Conservation (phyloP, 2,888 invertebrate species). For the Melanophora roralis region DNA sequence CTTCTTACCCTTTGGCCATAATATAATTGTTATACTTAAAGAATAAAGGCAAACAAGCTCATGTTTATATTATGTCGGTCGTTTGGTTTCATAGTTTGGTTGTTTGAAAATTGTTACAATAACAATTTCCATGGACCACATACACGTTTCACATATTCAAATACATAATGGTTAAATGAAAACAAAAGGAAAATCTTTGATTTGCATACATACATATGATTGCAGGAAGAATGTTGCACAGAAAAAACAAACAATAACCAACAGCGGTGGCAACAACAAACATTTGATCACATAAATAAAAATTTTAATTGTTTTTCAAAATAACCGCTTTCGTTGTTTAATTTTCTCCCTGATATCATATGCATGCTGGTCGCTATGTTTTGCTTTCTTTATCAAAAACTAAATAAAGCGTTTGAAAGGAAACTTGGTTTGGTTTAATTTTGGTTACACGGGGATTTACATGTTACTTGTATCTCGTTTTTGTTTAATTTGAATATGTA, state of each 20-base stretch:
- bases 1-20: conserved; percentile 35
- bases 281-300: conserved; percentile 36
- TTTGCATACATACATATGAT: conserved; percentile 58
- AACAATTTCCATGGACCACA: conserved; percentile 50
- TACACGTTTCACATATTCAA: conserved; percentile 42
- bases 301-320: conserved; percentile 56
- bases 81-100: conserved; percentile 11
- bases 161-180: background rate
- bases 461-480: too few species aligned
- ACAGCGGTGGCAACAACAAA: conserved; percentile 13
- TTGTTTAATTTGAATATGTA: conserved; percentile 1
- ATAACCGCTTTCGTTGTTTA: conserved; percentile 28
- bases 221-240: conserved; percentile 11
- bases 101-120: conserved; percentile 28
- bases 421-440: conserved; percentile 11
- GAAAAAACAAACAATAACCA: conserved; percentile 21
- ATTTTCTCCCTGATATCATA: background rate
- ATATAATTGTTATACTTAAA: conserved; percentile 49
- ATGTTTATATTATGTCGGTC: conserved; percentile 7
- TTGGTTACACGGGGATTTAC: background rate
- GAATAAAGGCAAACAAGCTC: conserved; percentile 24
- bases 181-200: conserved; percentile 46
- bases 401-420: background rate
- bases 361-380: conserved; percentile 7
- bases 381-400: background rate